phyloP scores from a whole-genome alignment of 2,113 vertebrate species.

The Dipodomys stephensi region DNA sequence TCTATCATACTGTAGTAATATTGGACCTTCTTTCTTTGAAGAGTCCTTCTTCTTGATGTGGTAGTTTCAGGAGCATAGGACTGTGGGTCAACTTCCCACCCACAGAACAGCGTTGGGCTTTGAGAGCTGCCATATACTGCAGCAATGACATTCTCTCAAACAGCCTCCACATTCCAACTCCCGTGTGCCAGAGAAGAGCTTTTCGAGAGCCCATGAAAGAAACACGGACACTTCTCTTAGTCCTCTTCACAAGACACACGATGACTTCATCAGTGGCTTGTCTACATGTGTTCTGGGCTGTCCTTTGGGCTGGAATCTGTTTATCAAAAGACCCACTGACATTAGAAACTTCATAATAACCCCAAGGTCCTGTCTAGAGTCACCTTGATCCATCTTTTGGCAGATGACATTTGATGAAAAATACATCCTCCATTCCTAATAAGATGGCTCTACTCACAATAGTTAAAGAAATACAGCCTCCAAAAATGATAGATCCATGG shows the following conservation, averaged over 20 bases:
- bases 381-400: background rate
- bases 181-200: background rate
- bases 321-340: background rate
- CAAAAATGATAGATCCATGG: background rate
- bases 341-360: conserved; percentile 6
- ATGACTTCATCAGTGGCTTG: background rate
- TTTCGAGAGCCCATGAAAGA: background rate
- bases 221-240: background rate
- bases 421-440: background rate
- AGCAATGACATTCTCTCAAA: background rate
- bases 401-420: background rate
- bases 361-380: background rate
- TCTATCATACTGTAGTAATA: background rate
- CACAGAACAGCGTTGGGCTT: background rate
- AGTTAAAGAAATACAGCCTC: conserved; percentile 1
- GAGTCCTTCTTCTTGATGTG: background rate
- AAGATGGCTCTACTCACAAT: background rate
- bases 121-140: background rate
- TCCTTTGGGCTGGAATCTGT: background rate
- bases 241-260: background rate
- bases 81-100: background rate
- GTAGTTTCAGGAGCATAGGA: background rate
- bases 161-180: background rate
- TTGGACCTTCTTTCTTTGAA: background rate
- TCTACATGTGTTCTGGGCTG: background rate